These are phyloP conservation scores for Drosophila atripex DNA, from an alignment of 2,888 invertebrate species.

Conservation along the genomic window DNA sequence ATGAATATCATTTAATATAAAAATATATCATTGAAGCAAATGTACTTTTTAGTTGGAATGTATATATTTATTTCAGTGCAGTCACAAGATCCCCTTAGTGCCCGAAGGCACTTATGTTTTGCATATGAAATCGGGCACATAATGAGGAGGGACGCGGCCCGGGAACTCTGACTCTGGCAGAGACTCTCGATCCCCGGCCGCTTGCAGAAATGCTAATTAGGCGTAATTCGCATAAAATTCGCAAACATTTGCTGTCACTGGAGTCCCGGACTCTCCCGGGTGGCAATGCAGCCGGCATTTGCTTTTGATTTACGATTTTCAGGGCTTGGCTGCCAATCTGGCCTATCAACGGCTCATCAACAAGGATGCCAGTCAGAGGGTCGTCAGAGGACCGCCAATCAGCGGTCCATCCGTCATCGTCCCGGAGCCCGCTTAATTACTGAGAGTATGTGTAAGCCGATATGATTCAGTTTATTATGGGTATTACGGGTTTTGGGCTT, in stretches of 20 bases:
- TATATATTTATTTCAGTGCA: slow-evolving; percentile 4
- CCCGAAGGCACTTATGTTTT: slow-evolving; percentile 68
- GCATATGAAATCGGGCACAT: slow-evolving; percentile 76
- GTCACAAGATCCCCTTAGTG: slow-evolving; percentile 2
- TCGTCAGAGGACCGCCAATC: slow-evolving; percentile 49
- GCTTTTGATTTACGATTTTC: slow-evolving; percentile 70
- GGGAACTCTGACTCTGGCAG: slow-evolving; percentile 16
- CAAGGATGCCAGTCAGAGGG: slow-evolving; percentile 2
- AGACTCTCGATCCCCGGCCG: slow-evolving; percentile 31
- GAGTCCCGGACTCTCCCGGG: slow-evolving; percentile 8
- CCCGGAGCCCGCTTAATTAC: slow-evolving; percentile 61
- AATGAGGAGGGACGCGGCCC: slow-evolving; percentile 56
- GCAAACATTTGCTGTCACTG: slow-evolving; percentile 73
- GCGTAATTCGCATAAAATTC: slow-evolving; percentile 80
- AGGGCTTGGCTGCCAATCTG: slow-evolving; percentile 31
- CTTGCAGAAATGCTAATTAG: slow-evolving; percentile 76
- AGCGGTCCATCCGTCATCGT: slow-evolving; percentile 70
- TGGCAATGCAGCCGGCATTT: slow-evolving; percentile 19
- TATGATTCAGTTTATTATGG: slow-evolving; percentile 61
- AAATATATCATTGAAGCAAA: no score
- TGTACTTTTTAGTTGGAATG: no score
- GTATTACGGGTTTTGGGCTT: slow-evolving; percentile 37
- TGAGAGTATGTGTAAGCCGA: slow-evolving; percentile 61
- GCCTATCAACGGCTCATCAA: slow-evolving; percentile 70
- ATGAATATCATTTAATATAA: no score